A percentile compares a stretch with the other conserved stretches of the same genome.
Conservation (phyloP, 2,888 invertebrate species). For the Philhelius pedissequus region DNA sequence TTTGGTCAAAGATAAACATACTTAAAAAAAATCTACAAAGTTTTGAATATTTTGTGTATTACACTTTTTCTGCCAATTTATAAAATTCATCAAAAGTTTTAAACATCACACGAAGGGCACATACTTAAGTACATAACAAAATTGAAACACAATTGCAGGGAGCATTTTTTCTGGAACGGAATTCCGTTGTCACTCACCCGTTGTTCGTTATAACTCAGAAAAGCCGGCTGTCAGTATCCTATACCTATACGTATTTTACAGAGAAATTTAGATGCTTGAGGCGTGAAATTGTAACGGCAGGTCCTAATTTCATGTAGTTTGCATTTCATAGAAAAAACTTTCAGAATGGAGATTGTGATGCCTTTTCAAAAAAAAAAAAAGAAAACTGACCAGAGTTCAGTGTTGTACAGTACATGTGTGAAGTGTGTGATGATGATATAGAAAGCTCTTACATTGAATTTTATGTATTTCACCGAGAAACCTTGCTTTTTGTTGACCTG, state of each 20-base stretch:
- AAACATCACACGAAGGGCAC: not conserved
- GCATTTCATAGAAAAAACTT: slow-evolving; percentile 47
- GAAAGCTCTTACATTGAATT: not conserved
- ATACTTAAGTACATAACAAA: not conserved
- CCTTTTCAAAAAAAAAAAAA: slow-evolving; percentile 5
- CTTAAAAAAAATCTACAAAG: not conserved
- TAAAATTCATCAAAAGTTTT: not conserved
- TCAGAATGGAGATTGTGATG: not conserved
- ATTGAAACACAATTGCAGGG: slow-evolving; percentile 1
- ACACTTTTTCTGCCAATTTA: not conserved
- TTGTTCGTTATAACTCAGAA: slow-evolving; percentile 44
- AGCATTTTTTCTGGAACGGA: slow-evolving; percentile 24
- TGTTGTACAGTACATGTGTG: not conserved
- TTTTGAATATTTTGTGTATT: not conserved
- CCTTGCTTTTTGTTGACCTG: slow-evolving; percentile 49
- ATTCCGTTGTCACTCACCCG: slow-evolving; percentile 65
- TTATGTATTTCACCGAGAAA: slow-evolving; percentile 32
- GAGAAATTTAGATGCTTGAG: slow-evolving; percentile 15
- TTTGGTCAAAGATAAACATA: not conserved
- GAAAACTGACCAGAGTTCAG: slow-evolving; percentile 29
- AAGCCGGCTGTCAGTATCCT: slow-evolving; percentile 29
- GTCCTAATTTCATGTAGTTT: slow-evolving; percentile 34
- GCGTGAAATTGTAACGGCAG: slow-evolving; percentile 15
- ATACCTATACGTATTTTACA: not conserved
- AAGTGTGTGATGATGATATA: not conserved